Conservation (phyloP, 2,113 vertebrate genomes). For the Dryoscopus gambensis region DNA sequence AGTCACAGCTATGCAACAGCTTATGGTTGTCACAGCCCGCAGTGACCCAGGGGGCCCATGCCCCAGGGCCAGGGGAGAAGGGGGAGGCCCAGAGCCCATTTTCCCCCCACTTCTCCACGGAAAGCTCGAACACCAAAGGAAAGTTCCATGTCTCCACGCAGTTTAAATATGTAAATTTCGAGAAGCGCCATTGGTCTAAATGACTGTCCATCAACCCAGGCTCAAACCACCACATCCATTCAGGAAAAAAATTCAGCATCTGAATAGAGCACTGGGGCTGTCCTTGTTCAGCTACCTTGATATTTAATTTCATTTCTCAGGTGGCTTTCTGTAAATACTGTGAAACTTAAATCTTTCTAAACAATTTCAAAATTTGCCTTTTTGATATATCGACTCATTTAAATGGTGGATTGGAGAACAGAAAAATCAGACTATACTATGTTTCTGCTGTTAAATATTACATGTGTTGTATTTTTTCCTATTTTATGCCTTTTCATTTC, state of each 20-base stretch:
- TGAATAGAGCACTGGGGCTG: background rate
- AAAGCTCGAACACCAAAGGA: too few relatives aligned
- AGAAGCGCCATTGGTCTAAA: too few relatives aligned
- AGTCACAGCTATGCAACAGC: too few relatives aligned
- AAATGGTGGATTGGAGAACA: background rate
- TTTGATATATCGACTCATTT: background rate
- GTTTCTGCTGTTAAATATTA: background rate
- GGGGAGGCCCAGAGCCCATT: too few relatives aligned
- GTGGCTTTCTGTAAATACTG: background rate
- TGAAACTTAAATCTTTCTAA: background rate
- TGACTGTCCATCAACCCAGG: too few relatives aligned
- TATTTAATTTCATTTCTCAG: background rate
- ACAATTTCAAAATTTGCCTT: background rate
- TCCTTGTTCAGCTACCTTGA: background rate
- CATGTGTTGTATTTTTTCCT: background rate
- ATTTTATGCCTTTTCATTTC: background rate
- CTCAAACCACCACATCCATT: too few relatives aligned
- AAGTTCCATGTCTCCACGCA: too few relatives aligned
- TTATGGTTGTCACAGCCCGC: too few relatives aligned
- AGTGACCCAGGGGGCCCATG: too few relatives aligned
- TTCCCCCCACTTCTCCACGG: too few relatives aligned
- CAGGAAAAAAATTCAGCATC: background rate
- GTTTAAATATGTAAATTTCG: too few relatives aligned
- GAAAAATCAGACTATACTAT: background rate
- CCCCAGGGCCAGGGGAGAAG: too few relatives aligned